These are phyloP conservation scores for Arge pagana DNA, from an alignment of 2,888 invertebrate species.

Conservation along the genomic window DNA sequence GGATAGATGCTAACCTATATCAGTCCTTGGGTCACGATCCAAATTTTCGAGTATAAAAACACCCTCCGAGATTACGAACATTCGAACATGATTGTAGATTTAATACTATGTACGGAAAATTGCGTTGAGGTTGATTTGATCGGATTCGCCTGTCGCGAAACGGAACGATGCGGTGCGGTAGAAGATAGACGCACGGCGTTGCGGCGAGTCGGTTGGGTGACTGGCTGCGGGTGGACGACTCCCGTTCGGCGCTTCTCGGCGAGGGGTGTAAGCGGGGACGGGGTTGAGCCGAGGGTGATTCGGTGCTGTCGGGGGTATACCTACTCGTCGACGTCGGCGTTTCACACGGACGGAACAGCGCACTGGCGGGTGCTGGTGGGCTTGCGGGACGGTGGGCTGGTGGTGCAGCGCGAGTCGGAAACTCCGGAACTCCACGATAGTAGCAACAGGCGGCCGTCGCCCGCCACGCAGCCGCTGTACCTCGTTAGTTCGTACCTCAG, in stretches of 20 bases:
- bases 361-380: constrained; percentile 34
- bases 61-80: too few relatives aligned
- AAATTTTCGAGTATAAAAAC: too few relatives aligned
- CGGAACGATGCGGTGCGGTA: constrained; percentile 16
- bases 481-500: constrained; percentile 32
- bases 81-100: too few relatives aligned
- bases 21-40: too few relatives aligned
- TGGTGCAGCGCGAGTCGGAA: constrained; percentile 20
- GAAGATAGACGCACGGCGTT: constrained; percentile 45
- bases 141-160: too few relatives aligned
- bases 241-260: constrained; percentile 42
- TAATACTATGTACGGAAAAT: too few relatives aligned
- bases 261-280: constrained; percentile 11
- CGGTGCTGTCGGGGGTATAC: constrained; percentile 46
- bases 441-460: constrained; percentile 54
- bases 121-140: too few relatives aligned
- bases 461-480: constrained; percentile 20
- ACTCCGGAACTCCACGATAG: constrained; percentile 30
- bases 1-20: constrained; percentile 55
- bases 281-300: constrained; percentile 39
- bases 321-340: constrained; percentile 16
- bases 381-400: constrained; percentile 27
- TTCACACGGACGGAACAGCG: constrained; percentile 27
- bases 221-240: constrained; percentile 51
- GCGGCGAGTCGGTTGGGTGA: constrained; percentile 55